Percentiles rank a stretch among this genome's conserved stretches.
These are phyloP conservation scores for Sebastes glaucus DNA, from an alignment of 2,797 vertebrate species.

Conservation along the genomic window DNA sequence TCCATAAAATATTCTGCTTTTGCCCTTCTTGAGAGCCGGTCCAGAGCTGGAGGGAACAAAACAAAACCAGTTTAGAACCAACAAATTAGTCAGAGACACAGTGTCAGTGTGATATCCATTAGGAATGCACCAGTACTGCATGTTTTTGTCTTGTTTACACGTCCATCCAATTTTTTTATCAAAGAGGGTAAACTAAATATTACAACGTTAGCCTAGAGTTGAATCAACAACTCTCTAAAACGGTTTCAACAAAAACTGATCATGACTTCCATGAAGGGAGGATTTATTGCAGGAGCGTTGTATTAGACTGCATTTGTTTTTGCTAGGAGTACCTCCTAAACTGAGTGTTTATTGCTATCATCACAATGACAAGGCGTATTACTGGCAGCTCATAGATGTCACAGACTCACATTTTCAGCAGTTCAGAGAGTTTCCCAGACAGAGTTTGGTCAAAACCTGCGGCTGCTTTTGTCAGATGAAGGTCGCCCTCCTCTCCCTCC, in stretches of 20 bases:
- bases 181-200: background rate
- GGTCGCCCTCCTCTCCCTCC: conserved; percentile 75
- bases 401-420: conserved; percentile 87
- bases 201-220: background rate
- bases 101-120: background rate
- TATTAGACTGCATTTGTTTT: background rate
- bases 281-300: background rate
- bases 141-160: background rate
- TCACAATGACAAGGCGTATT: background rate
- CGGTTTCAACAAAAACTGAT: background rate
- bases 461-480: conserved; percentile 86
- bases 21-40: conserved; percentile 91
- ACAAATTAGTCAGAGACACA: background rate
- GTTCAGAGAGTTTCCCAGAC: conserved; percentile 90
- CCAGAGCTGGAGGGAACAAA: conserved; percentile 86
- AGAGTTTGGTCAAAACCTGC: conserved; percentile 85
- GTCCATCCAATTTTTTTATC: too few species aligned
- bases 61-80: background rate
- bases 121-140: background rate
- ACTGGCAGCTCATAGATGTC: background rate
- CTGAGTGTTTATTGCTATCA: background rate
- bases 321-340: background rate
- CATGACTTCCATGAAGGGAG: background rate
- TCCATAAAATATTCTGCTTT: conserved; percentile 91
- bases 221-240: background rate